Conservation (phyloP, 2,797 vertebrate species). For the Hydrophis major region DNA sequence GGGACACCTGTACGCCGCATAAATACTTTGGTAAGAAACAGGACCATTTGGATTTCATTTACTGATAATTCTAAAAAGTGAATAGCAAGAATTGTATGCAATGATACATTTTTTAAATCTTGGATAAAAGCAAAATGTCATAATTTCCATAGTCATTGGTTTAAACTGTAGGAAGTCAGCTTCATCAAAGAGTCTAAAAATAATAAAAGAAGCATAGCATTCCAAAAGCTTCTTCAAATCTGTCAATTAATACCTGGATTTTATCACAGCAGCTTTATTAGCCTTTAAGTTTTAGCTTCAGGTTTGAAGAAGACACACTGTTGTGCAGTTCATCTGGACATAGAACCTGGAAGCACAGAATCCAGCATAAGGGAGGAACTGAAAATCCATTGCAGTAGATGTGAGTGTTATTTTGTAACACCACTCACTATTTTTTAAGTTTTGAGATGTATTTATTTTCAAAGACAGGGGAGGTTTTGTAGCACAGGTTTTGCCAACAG, state of each 20-base stretch:
- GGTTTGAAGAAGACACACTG: too few relatives aligned
- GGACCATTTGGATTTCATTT: background rate
- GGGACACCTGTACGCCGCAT: background rate
- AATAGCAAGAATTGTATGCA: background rate
- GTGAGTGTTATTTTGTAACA: too few relatives aligned
- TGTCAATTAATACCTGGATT: background rate
- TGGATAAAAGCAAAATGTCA: background rate
- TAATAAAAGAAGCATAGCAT: background rate
- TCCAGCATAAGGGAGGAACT: too few relatives aligned
- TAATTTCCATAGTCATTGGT: background rate
- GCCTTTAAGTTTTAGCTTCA: background rate
- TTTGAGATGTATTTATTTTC: too few relatives aligned
- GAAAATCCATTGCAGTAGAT: too few relatives aligned
- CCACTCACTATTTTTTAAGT: too few relatives aligned
- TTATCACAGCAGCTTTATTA: background rate
- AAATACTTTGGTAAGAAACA: background rate
- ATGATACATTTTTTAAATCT: background rate
- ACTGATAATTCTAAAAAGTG: background rate
- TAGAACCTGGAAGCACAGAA: too few relatives aligned
- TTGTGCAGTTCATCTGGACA: too few relatives aligned
- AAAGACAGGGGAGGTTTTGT: too few relatives aligned
- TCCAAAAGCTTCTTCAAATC: background rate
- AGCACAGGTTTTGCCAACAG: too few relatives aligned
- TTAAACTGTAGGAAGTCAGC: background rate
- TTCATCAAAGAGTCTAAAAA: background rate